Evolutionary conservation across 2,113 vertebrate genomes (phyloP).

Genomic region (Tychaedon coryphoeus): DNA sequence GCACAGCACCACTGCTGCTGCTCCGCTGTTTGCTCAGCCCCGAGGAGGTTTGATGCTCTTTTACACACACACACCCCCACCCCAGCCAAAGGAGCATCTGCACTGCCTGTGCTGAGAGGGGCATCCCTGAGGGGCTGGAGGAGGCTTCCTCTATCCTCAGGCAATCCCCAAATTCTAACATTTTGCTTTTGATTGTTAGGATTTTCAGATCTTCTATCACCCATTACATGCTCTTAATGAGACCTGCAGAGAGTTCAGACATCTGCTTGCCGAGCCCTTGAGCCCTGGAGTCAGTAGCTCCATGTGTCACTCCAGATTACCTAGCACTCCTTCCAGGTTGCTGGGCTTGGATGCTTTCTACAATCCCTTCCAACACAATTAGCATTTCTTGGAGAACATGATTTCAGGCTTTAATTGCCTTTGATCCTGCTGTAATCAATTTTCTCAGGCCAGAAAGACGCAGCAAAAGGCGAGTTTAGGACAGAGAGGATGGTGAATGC

Average conservation of each 20-base stretch:
- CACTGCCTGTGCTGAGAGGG: fast-evolving
- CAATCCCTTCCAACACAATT: constrained; percentile 23
- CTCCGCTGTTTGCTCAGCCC: background rate
- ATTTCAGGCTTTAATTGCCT: constrained; percentile 40
- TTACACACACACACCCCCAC: background rate
- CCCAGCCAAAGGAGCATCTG: background rate
- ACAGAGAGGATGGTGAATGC: background rate
- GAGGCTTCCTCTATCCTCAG: background rate
- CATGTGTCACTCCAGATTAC: constrained; percentile 5
- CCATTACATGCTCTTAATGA: constrained; percentile 33
- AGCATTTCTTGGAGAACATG: constrained; percentile 13
- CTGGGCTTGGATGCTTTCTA: background rate
- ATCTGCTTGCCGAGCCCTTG: constrained; percentile 8
- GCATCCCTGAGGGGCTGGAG: background rate
- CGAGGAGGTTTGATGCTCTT: background rate
- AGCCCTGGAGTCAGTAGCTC: constrained; percentile 21
- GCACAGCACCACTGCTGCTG: background rate
- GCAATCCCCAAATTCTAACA: background rate
- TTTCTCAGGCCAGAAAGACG: background rate
- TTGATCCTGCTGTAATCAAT: constrained; percentile 40
- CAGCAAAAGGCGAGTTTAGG: background rate
- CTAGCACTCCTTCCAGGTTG: constrained; percentile 12
- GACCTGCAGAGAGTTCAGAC: constrained; percentile 58
- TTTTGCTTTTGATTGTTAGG: constrained; percentile 18
- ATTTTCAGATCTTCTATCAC: constrained; percentile 39